phyloP scores from a whole-genome alignment of 2,113 vertebrate species.

The Oryzias javanicus region DNA sequence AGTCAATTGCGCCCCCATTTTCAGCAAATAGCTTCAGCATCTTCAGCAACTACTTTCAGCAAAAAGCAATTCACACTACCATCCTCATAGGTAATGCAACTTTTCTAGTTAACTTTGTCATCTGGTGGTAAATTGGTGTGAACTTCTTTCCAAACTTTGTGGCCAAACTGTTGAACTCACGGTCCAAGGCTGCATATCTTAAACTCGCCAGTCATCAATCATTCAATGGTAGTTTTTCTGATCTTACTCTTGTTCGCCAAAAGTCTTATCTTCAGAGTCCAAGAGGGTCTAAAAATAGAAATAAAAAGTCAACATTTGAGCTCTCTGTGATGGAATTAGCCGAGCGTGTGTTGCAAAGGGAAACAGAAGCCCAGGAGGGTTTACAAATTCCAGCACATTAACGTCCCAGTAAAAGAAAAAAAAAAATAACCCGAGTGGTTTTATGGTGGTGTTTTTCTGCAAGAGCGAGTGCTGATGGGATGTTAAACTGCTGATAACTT shows the following conservation, averaged over 20 bases:
- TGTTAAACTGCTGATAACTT: slow-evolving; percentile 4
- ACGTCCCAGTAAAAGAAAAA: background rate
- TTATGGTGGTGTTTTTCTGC: slow-evolving; percentile 4
- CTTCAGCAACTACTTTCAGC: too few species aligned
- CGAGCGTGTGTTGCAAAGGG: background rate
- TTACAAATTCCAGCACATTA: slow-evolving; percentile 4
- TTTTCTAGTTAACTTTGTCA: too few species aligned
- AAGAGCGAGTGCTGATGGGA: slow-evolving; percentile 14
- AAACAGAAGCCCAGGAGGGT: background rate
- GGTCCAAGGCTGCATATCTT: background rate
- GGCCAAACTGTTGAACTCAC: background rate
- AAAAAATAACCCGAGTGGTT: background rate
- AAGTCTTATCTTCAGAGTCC: slow-evolving; percentile 9
- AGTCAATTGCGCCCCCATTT: too few species aligned
- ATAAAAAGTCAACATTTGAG: slow-evolving; percentile 52
- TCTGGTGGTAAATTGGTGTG: too few species aligned
- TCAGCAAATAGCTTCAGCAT: too few species aligned
- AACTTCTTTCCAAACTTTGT: too few species aligned
- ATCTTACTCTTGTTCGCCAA: slow-evolving; percentile 5
- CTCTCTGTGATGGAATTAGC: slow-evolving; percentile 52
- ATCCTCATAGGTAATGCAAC: too few species aligned
- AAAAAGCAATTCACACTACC: too few species aligned
- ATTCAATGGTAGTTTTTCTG: background rate
- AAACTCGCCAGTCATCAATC: slow-evolving; percentile 2
- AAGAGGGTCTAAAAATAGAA: slow-evolving; percentile 54